Base-by-base conservation (phyloP, 2,797 vertebrate genomes). In the Anomalospiza imberbis region DNA sequence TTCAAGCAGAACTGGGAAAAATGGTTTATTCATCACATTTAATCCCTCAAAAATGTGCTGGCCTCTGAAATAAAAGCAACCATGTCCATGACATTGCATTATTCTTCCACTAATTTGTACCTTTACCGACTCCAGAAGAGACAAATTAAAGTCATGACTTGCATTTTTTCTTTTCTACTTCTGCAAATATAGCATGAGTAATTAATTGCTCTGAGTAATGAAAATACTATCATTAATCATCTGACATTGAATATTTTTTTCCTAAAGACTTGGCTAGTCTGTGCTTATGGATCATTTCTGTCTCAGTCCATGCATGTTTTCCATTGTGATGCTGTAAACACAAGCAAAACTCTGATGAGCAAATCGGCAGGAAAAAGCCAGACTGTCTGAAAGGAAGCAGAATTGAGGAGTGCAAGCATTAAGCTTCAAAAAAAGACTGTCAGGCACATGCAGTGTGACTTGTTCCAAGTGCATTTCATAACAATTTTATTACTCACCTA, bases 401-500 rank as follows among this genome's bases (percentile, higher is more conserved):
- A 80, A 58, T 11, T 62, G 42, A 67, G 55, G 32, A 71, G 54
- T 29, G 54, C 7, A 38, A 57, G 45, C 6, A 40, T 63, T 89
- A 72, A 77, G 54, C 50, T 85, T 93, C 3, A 2, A 85, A 55
- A 55, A 68, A 45, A 70, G 29, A 70, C 75, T 77, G 14, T 51
- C 5, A 26, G 74, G 24, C 58, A 82, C 0, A 0, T 47, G 12
- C 68, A 90, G 48, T 31, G 40, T 22, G 7, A 70, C 73, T 78
- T 44, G 60, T 72, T 93, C 79, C 58, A 58, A 89, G 76, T 32
- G 42, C 10, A 89, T 73, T 90, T 85, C 3, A 0, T 89, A 72
- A 58, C 55, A 66, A 29, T 94, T 96, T 96, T 92, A 90, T 96
- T 96, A 89, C 40, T 85, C 65, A 58, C 22, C 50, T 92, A 92